Base-by-base conservation (phyloP, 2,113 vertebrate genomes). In the Carassius auratus region DNA sequence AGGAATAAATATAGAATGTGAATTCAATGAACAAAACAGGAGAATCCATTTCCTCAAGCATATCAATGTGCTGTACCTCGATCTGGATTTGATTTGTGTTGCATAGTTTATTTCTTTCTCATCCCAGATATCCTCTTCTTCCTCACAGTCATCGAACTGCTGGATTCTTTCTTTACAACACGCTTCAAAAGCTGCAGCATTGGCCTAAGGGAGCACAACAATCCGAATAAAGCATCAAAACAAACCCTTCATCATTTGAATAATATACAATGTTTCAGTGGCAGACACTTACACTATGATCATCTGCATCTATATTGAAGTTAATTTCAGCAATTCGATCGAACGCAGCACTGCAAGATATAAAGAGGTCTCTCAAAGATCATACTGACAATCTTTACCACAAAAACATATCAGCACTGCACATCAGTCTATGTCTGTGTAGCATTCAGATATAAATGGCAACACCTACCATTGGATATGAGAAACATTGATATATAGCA, bases 41-140 rank as follows among this genome's bases (percentile, higher is more conserved):
- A 8, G 4, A 73, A 57, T 45, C 17, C 2, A 61, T n/a, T 42
- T 59, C 55, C 42, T 68, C 23, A 75, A 62, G 14, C 36, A 21
- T 73, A 3, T 68, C 13, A 42, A 13, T 30, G 17, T 52, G 3
- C 19, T 52, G 33, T 90, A 98, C 98, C 98, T 94, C 91, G 97
- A 97, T 92, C 98, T 96, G 82, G 97, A 95, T 85, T 95, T 96
- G 26, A 94, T 96, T 91, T 97, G 96, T 77, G 96, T 92, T 69
- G 96, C 92, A 90, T 97, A 96, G 93, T 93, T 97, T 26, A 95
- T 95, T 90, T 97, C 96, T 89, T 96, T 96, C 62, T 97, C 97
- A 55, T 99, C 97, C 98, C 98, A 99, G 86, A 99, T 97, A 80
- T 99, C 98, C 9, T 99, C 97, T 5, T 98, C 97, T 69, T 97